These are phyloP conservation scores for Scarus forsteni DNA, from an alignment of 2,797 vertebrate species.

Conservation along the genomic window DNA sequence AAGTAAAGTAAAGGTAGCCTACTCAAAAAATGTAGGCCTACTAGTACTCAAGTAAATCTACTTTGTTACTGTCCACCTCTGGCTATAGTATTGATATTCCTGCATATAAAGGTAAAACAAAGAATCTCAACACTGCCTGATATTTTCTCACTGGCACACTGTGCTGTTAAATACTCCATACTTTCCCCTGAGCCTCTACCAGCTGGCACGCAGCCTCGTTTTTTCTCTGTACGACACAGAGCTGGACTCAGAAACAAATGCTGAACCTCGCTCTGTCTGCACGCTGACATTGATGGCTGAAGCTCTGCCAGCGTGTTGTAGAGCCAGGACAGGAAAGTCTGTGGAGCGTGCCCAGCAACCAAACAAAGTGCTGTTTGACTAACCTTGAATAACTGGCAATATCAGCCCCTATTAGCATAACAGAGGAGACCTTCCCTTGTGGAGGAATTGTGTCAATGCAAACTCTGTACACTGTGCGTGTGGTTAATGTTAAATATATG, in stretches of 20 bases:
- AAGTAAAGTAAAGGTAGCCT: no score
- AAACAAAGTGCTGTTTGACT: constrained; percentile 77
- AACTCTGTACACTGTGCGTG: constrained; percentile 8
- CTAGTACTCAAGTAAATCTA: no score
- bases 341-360: constrained; percentile 52
- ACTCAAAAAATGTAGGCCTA: no score
- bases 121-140: neutral
- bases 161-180: neutral
- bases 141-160: constrained; percentile 5
- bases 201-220: constrained; percentile 25
- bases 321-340: constrained; percentile 57
- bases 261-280: constrained; percentile 28
- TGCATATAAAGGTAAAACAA: no score
- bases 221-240: constrained; percentile 39
- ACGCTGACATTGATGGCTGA: constrained; percentile 54
- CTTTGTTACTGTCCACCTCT: no score
- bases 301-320: constrained; percentile 48
- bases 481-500: neutral
- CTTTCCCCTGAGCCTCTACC: constrained; percentile 12
- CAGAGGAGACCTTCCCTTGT: constrained; percentile 58
- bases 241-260: constrained; percentile 38
- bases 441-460: constrained; percentile 29
- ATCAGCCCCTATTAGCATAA: constrained; percentile 72
- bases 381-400: constrained; percentile 78
- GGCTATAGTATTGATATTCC: no score